Evolutionary conservation across 2,113 vertebrate genomes (phyloP), one percentile per base, ranked within the genome.

Genomic region (Prunella fulvescens): DNA sequence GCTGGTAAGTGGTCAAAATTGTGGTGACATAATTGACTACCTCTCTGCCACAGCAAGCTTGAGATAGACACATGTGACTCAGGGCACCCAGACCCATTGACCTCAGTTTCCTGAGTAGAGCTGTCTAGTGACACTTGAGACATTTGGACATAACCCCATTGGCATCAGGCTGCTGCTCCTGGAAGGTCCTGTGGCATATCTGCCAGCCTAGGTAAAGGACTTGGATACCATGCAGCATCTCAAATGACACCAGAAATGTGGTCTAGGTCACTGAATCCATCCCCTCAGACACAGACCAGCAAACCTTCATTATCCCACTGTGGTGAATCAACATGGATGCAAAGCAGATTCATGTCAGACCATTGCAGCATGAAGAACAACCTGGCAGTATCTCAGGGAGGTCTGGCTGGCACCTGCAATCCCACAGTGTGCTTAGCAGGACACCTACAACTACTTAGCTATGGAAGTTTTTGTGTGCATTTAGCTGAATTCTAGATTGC

Each of bases 291-390:
- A 48, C 29, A 56, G 76, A 88, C 14, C 14, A 48, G 62, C 0
- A 2, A 14, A 19, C 24, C 42, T 57, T 12, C 26, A 14, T 82
- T 62, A 22, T 17, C 57, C 14, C 2, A 6, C 58, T 51, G 12
- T 5, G 40, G 17, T 69, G 57, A 69, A 69, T 51, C 28, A 53
- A 31, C 22, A 65, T 0, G 0, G 29, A 18, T 12, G 39, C 33
- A 73, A 35, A 79, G 19, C 10, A 0, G 6, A n/a, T 44, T 25
- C 24, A 7, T 15, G 9, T 60, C 61, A 69, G 37, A 37, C 4
- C 1, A 0, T 1, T 44, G 13, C 3, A 12, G 4, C 11, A 25
- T 6, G 64, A 83, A 62, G 11, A 76, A n/a, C 33, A 60, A 11
- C 45, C 50, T 0, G 1, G 19, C 13, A 73, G 47, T 31, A 19